Percentiles rank a stretch among this genome's conserved stretches.
Evolutionary conservation across 2,113 vertebrate genomes (phyloP).

Genomic region (Pterophyllum scalare): DNA sequence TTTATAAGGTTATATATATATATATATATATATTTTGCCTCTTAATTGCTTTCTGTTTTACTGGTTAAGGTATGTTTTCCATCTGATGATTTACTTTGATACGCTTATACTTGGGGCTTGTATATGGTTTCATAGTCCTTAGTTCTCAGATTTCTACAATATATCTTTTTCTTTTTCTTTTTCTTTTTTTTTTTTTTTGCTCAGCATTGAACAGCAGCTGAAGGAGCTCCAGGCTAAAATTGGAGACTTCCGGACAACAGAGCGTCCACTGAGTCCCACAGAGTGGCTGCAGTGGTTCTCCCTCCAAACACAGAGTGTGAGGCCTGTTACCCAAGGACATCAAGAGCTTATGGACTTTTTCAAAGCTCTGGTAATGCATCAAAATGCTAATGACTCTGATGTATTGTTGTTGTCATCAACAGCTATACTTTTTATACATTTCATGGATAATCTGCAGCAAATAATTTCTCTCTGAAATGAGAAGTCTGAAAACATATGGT

Average conservation of each 20-base stretch:
- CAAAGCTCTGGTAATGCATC: slow-evolving; percentile 87
- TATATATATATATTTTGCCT: too few relatives aligned
- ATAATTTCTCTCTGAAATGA: neutral
- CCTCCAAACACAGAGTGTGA: slow-evolving; percentile 72
- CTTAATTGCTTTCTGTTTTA: neutral
- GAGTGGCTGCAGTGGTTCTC: slow-evolving; percentile 88
- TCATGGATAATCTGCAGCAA: neutral
- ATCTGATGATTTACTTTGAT: neutral
- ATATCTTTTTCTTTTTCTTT: neutral
- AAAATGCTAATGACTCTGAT: neutral
- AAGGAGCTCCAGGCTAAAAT: slow-evolving; percentile 87
- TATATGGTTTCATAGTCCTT: neutral
- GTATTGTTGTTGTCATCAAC: neutral
- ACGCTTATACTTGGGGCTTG: neutral
- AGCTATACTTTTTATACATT: neutral
- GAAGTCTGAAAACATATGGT: neutral
- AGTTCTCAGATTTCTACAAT: neutral
- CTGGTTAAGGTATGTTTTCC: neutral
- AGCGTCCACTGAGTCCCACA: slow-evolving; percentile 78
- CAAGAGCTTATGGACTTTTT: slow-evolving; percentile 89
- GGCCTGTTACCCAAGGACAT: slow-evolving; percentile 76
- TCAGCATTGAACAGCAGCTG: slow-evolving; percentile 89
- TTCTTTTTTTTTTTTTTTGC: slow-evolving; percentile 2
- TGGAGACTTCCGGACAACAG: slow-evolving; percentile 78
- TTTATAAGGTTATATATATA: too few relatives aligned